Base-by-base conservation (phyloP, 2,888 invertebrate genomes). In the Agrochola litura region DNA sequence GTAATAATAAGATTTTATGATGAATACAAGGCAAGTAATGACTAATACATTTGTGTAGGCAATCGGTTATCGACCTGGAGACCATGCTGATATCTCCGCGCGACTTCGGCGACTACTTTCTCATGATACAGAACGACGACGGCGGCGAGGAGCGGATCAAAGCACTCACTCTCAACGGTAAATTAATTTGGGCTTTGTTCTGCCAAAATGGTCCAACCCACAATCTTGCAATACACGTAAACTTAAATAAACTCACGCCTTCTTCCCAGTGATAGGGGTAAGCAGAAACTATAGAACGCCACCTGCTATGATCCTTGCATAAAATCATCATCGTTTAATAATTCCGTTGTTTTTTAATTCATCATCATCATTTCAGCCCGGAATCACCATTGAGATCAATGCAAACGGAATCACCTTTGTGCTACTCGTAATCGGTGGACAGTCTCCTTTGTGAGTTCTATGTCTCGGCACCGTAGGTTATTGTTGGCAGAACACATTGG, bases 81-180 rank as follows among this genome's bases (percentile, higher is more conserved):
- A 60, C 94, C 9, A 89, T 89, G 0, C 88, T 88, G 1, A 82
- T 91, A 6, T 87, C 72, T 1, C 91, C 93, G 0, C 85, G 89
- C 4, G 93, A 94, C 58, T 92, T 92, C 37, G 95, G 95, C 0
- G 94, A 95, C 63, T 95, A 94, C 72, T 94, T 93, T 83, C 88
- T 89, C 0, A 87, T 94, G 4, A 84, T 95, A 4, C 91, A 91
- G 61, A 93, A 92, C 30, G 92, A 92, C 1, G 94, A 94, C 9
- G 95, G 95, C 0, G 64, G 83, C 0, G 95, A 95, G 49, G 95
- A 95, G 75, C 87, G 92, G 25, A 77, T 95, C 1, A 93, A 92
- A 71, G 83, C 91, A 0, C 56, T 94, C 0, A 89, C 89, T 1
- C 81, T 95, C 0, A 63, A 86, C 8, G 80, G 95, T 61, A 75